A percentile compares a stretch with the other conserved stretches of the same genome.
phyloP scores from a whole-genome alignment of 2,113 vertebrate genomes.

The Microcebus jonahi region DNA sequence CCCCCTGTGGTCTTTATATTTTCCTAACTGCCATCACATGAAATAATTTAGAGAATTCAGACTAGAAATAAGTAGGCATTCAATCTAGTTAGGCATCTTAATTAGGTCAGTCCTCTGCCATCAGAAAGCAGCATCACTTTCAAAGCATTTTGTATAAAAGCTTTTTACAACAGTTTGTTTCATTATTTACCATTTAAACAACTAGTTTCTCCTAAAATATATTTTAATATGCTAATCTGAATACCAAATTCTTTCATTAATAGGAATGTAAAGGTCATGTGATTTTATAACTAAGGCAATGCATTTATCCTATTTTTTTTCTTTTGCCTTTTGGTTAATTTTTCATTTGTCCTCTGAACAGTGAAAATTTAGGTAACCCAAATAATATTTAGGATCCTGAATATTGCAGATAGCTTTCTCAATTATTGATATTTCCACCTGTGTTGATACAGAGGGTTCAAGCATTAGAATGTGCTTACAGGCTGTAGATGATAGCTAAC shows the following conservation, averaged over 20 bases:
- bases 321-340: conserved; percentile 34
- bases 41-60: conserved; percentile 66
- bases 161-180: conserved; percentile 38
- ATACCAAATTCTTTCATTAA: conserved; percentile 16
- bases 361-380: background rate
- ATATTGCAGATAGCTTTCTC: background rate
- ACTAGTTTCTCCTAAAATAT: conserved; percentile 10
- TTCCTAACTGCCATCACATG: conserved; percentile 60
- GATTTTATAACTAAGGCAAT: conserved; percentile 11
- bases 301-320: background rate
- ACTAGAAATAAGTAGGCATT: conserved; percentile 51
- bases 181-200: conserved; percentile 49
- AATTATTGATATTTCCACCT: conserved; percentile 20
- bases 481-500: background rate
- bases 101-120: conserved; percentile 61
- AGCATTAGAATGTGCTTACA: background rate
- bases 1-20: conserved; percentile 58
- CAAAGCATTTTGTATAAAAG: conserved; percentile 50
- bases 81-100: conserved; percentile 64
- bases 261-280: background rate
- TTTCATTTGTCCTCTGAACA: conserved; percentile 37
- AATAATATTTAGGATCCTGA: background rate
- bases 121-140: conserved; percentile 38
- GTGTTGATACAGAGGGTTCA: background rate
- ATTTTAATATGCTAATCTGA: conserved; percentile 49